Conservation (phyloP, 2,888 invertebrate species). For the Taenaris catops region DNA sequence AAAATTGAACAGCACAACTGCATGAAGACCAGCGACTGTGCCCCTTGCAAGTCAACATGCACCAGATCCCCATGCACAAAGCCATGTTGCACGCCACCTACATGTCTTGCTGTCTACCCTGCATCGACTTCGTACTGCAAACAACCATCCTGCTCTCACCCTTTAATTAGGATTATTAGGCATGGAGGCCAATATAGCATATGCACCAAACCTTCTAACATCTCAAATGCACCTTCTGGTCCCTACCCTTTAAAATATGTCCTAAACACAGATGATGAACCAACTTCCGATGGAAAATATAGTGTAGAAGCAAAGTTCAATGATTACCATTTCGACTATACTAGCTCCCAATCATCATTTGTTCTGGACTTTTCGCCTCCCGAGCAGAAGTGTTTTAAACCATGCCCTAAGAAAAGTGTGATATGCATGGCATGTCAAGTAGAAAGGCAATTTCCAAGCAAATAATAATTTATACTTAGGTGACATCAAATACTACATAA, state of each 20-base stretch:
- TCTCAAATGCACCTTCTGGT: slow-evolving; percentile 58
- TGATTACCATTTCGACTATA: slow-evolving; percentile 66
- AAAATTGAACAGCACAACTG: slow-evolving; percentile 60
- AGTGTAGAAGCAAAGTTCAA: slow-evolving; percentile 69
- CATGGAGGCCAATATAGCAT: slow-evolving; percentile 63
- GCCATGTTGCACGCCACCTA: slow-evolving; percentile 39
- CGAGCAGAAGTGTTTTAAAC: slow-evolving; percentile 45
- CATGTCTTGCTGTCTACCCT: slow-evolving; percentile 40
- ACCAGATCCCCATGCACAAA: slow-evolving; percentile 37
- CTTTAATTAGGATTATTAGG: slow-evolving; percentile 54
- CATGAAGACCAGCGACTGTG: slow-evolving; percentile 41
- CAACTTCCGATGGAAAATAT: slow-evolving; percentile 35
- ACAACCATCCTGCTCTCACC: slow-evolving; percentile 36
- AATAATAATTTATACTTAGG: background rate
- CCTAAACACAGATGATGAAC: slow-evolving; percentile 39
- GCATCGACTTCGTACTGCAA: slow-evolving; percentile 40
- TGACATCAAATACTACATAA: too few relatives aligned
- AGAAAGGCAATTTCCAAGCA: slow-evolving; percentile 6
- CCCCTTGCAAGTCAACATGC: slow-evolving; percentile 38
- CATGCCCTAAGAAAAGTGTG: slow-evolving; percentile 47
- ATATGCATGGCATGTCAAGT: slow-evolving; percentile 34
- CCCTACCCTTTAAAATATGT: slow-evolving; percentile 67
- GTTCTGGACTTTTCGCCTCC: slow-evolving; percentile 66
- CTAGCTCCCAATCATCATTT: slow-evolving; percentile 63
- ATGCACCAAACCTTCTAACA: slow-evolving; percentile 58